Evolutionary conservation across 2,888 invertebrate genomes (phyloP), one percentile per base, ranked within the genome.

Genomic region (Mamestra brassicae): DNA sequence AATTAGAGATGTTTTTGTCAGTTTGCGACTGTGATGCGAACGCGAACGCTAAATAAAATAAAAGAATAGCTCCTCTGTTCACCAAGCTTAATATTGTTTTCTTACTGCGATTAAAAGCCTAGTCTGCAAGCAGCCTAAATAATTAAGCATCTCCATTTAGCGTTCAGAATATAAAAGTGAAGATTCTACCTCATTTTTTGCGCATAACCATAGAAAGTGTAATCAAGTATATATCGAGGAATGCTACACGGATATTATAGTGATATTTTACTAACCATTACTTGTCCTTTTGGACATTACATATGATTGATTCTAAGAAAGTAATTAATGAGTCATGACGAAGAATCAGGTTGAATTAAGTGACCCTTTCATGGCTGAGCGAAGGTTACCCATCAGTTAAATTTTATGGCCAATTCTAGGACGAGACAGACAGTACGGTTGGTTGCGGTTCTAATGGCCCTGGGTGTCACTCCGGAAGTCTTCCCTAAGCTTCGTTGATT

Each of bases 281-380:
- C 74, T 81, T 78, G 73, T 83, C 79, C 69, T 80, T 78, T 71
- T 58, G 45, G 75, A 78, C 74, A 76, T 68, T 80, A n/a, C n/a
- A n/a, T n/a, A 78, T 87, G 83, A 87, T 86, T 87, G 80, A 80
- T 87, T 85, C 45, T 42, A 77, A 36, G 80, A 77, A 85, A 81
- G 78, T 85, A 69, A 76, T 75, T 71, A 65, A 68, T 71, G 70
- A 65, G 10, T 60, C 17, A 60, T 17, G 10, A 57, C 34, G 34
- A 42, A 50, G 11, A 65, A 64, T 50, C 38, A 26, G 61, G 8
- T 58, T 81, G 61, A 80, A 57, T 61, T n/a, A 61, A 45, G 38
- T 74, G 57, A 67, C 75, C 78, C 45, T 80, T 62, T 36, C 36
- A n/a, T 11, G 11, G 11, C 10, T 15, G 61, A 74, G 45, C 34